Evolutionary conservation across 2,888 invertebrate genomes (phyloP).

Genomic region (Caenorhabditis japonica): DNA sequence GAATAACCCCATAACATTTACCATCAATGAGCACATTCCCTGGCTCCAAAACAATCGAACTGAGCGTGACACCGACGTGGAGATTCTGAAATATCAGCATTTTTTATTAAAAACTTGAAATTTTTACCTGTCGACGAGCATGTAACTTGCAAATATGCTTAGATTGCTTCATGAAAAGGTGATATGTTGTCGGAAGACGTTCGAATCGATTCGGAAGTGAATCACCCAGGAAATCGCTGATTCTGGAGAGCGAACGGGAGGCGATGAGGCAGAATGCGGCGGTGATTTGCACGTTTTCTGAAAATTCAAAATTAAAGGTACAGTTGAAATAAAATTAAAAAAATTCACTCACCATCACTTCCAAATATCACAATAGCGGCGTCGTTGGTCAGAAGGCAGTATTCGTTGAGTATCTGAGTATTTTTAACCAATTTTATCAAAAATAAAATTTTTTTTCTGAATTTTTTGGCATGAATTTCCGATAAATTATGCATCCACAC

Average conservation of each 20-base stretch:
- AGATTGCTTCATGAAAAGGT: constrained; percentile 41
- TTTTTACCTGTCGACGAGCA: constrained; percentile 1
- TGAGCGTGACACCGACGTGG: constrained; percentile 21
- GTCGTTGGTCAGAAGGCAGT: constrained; percentile 52
- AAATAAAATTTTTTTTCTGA: neutral
- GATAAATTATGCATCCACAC: no score
- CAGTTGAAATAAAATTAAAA: constrained; percentile 4
- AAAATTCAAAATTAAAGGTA: constrained; percentile 4
- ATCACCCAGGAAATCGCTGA: constrained; percentile 32
- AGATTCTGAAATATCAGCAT: constrained; percentile 11
- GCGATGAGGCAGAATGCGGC: constrained; percentile 36
- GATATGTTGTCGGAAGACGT: constrained; percentile 41
- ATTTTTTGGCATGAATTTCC: no score
- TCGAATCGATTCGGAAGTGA: constrained; percentile 38
- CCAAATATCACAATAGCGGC: constrained; percentile 55
- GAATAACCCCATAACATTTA: constrained; percentile 1
- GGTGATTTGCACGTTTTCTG: constrained; percentile 46
- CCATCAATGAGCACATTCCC: constrained; percentile 49
- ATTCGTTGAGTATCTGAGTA: constrained; percentile 54
- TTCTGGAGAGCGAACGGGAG: constrained; percentile 16
- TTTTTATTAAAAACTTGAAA: neutral
- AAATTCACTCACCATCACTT: constrained; percentile 40
- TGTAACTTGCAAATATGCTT: constrained; percentile 28
- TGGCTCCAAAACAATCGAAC: constrained; percentile 33
- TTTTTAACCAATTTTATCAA: no score